Percentiles rank a stretch among this genome's conserved stretches.
phyloP scores from a whole-genome alignment of 2,113 vertebrate genomes.

The Neolamprologus devosi region DNA sequence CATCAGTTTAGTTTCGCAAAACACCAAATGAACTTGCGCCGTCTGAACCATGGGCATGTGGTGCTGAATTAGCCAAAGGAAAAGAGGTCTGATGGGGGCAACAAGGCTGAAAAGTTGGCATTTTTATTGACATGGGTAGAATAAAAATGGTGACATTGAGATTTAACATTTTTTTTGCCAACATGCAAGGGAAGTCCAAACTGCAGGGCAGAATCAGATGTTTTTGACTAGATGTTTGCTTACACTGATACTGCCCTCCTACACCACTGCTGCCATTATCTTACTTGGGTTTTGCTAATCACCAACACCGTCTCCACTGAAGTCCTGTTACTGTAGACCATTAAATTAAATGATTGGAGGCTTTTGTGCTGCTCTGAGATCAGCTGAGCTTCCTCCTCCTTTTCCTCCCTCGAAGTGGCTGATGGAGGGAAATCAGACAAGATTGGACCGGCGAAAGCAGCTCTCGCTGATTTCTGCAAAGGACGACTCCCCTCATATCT shows the following conservation, averaged over 20 bases:
- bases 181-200: background rate
- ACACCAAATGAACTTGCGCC: background rate
- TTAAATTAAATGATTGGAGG: background rate
- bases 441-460: background rate
- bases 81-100: background rate
- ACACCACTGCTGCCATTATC: too few relatives aligned
- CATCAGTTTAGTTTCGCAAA: background rate
- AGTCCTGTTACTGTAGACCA: background rate
- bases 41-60: fast-evolving
- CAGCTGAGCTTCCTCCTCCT: background rate
- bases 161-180: background rate
- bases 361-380: background rate
- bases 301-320: background rate
- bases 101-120: background rate
- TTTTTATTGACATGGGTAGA: background rate
- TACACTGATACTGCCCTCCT: background rate
- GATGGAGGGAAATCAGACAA: slow-evolving; percentile 6
- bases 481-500: background rate
- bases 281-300: background rate
- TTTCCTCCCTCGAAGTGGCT: background rate
- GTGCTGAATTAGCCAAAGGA: background rate
- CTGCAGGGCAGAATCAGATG: background rate
- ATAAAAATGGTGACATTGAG: background rate
- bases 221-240: background rate
- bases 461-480: background rate